A percentile compares a stretch with the other conserved stretches of the same genome.
phyloP scores from a whole-genome alignment of 1,140 invertebrate genomes.

The Gyrodactylus bullatarudis region DNA sequence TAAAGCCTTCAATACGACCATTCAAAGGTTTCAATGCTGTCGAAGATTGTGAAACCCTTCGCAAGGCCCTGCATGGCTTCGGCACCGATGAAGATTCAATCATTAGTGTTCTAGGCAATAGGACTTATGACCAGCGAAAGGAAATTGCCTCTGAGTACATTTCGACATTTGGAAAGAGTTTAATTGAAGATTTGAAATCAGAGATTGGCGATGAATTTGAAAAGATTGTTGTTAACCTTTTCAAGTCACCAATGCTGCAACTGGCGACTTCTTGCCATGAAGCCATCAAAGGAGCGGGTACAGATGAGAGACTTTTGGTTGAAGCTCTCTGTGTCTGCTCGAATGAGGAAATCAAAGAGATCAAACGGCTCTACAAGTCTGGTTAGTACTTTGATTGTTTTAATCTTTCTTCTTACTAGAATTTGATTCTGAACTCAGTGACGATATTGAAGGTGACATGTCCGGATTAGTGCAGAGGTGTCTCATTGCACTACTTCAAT shows the following conservation, averaged over 20 bases:
- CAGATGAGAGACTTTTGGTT: conserved; percentile 17
- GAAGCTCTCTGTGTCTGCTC: conserved; percentile 16
- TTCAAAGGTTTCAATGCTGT: conserved; percentile 15
- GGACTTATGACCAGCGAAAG: conserved; percentile 17
- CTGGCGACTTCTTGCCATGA: background rate
- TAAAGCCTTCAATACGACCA: too few relatives aligned
- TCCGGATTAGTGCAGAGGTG: background rate
- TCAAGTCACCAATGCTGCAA: conserved; percentile 25
- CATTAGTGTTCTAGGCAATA: conserved; percentile 14
- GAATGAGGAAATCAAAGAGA: background rate
- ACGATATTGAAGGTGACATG: background rate
- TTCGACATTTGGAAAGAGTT: conserved; percentile 24
- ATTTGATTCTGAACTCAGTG: background rate
- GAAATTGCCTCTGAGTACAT: conserved; percentile 17
- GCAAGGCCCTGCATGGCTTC: conserved; percentile 16
- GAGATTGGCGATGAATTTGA: conserved; percentile 53
- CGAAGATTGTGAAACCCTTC: conserved; percentile 13
- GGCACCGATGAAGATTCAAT: conserved; percentile 15
- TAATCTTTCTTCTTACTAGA: background rate
- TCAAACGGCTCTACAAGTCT: background rate
- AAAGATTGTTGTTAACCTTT: conserved; percentile 43
- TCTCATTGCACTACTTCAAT: background rate
- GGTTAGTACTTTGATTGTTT: too few relatives aligned
- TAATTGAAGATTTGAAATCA: conserved; percentile 44
- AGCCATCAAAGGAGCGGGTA: conserved; percentile 17